Evolutionary conservation across 2,888 invertebrate species (phyloP).

Genomic region (Callyntrura sp.): DNA sequence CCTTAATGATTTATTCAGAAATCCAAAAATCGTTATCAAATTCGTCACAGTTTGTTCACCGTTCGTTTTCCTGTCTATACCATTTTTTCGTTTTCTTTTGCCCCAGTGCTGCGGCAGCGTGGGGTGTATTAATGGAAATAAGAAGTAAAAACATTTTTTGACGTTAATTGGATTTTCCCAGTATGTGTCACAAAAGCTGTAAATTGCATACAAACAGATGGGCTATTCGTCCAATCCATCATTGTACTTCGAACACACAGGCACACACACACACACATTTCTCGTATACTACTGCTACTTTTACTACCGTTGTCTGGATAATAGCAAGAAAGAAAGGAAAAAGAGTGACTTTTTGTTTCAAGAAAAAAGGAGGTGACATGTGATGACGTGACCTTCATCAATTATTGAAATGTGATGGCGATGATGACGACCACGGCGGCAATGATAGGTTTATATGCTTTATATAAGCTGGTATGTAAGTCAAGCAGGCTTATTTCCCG

Average conservation of each 20-base stretch:
- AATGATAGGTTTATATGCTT: slow-evolving; percentile 9
- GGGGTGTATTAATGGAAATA: too few relatives aligned
- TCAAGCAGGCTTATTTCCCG: too few relatives aligned
- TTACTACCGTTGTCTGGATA: too few relatives aligned
- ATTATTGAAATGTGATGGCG: slow-evolving; percentile 51
- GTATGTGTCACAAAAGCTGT: neutral
- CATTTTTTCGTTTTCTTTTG: neutral
- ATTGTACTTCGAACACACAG: too few relatives aligned
- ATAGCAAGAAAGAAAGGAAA: neutral
- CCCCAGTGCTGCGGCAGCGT: neutral
- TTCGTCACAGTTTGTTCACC: neutral
- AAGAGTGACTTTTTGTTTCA: slow-evolving; percentile 58
- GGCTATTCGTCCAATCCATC: neutral
- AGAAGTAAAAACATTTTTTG: neutral
- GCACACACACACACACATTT: too few relatives aligned
- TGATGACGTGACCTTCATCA: slow-evolving; percentile 72
- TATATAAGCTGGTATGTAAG: neutral
- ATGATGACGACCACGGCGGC: neutral
- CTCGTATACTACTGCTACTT: too few relatives aligned
- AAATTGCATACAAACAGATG: slow-evolving; percentile 3
- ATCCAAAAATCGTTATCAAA: slow-evolving; percentile 39
- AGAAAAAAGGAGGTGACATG: slow-evolving; percentile 30
- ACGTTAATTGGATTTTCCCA: slow-evolving; percentile 53
- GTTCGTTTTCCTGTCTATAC: neutral
- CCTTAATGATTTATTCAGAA: slow-evolving; percentile 40